Conservation (phyloP, 2,888 invertebrate species). For the Xestia xanthographa region DNA sequence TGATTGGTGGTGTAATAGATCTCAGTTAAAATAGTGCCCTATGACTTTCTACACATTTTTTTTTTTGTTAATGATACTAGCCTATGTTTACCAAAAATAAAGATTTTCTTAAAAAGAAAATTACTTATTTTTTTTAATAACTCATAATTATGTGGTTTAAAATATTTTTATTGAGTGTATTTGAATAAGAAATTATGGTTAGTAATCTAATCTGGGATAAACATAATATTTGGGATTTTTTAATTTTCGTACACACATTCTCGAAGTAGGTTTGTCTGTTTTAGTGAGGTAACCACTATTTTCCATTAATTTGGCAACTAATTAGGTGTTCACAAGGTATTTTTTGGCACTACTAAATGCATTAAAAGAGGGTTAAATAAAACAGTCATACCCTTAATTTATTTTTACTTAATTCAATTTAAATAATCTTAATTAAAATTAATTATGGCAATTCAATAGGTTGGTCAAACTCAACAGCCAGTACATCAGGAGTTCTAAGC, state of each 20-base stretch:
- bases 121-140: background rate
- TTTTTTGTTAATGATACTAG: background rate
- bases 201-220: background rate
- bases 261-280: too few species aligned
- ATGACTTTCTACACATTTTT: background rate
- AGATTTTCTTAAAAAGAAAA: background rate
- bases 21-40: background rate
- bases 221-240: background rate
- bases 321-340: background rate
- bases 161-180: background rate
- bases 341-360: background rate
- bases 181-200: background rate
- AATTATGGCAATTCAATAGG: constrained; percentile 57
- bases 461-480: constrained; percentile 80
- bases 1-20: background rate
- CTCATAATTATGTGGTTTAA: background rate
- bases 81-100: background rate
- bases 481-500: constrained; percentile 80
- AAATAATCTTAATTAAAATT: constrained; percentile 11
- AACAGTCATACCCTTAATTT: background rate
- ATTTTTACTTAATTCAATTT: background rate
- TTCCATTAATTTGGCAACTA: too few species aligned
- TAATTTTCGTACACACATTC: too few species aligned
- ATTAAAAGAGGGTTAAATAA: background rate
- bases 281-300: too few species aligned